Evolutionary conservation across 2,888 invertebrate species (phyloP), one percentile per base, ranked within the genome.

Genomic region (Chaetogeoica ovagalla): DNA sequence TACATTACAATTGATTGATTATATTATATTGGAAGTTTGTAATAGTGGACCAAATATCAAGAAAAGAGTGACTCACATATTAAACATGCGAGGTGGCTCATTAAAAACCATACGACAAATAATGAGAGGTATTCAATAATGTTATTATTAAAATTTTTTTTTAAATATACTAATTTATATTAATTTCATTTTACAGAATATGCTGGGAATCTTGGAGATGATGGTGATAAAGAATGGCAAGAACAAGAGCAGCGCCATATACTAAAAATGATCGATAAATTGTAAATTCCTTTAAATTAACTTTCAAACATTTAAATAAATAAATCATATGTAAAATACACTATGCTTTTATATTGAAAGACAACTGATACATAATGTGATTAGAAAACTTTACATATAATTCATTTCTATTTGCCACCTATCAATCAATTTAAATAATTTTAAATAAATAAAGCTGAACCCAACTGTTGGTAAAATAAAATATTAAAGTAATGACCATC

Each of bases 171-270:
- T 81, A 79, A 71, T 60, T 9, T 11, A 15, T 39, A 60, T 59
- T 55, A 59, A 62, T 82, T 48, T 82, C 81, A 63, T 83, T 82
- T 87, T 86, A 23, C 87, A 94, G 97, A 97, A 87, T 97, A 97
- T 86, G 97, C 97, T 43, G 96, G 96, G 19, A 97, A 97, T 88
- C 90, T 97, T 83, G 97, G 97, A 0, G 96, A 97, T 85, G 93
- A 92, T 43, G 95, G 94, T 76, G 94, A 94, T 85, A 89, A 90
- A 65, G 93, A 94, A 84, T 94, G 94, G 91, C 90, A 93, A 84
- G 93, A 94, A 85, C 92, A 93, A 84, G 96, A 97, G 85, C 95
- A 96, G 85, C 93, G 95, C 84, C 94, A 96, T 85, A 96, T 97
- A 86, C 88, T 96, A 83, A 94, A 96, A 87, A 89, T 97, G 84